A percentile compares a stretch with the other conserved stretches of the same genome.
Evolutionary conservation across 2,888 invertebrate genomes (phyloP).

Genomic region (Acutogordius australiensis): DNA sequence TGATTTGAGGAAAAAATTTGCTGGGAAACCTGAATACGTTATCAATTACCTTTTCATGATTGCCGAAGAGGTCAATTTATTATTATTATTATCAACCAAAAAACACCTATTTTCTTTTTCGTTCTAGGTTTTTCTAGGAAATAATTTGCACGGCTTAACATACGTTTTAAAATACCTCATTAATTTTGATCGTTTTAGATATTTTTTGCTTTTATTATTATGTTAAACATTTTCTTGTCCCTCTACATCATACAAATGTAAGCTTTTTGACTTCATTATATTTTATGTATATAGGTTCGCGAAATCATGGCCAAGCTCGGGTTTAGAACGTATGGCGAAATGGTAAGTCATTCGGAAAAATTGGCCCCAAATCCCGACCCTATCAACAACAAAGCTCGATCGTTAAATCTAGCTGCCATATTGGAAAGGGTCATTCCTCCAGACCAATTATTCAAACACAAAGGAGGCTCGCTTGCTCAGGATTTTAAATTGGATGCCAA

Average conservation of each 20-base stretch:
- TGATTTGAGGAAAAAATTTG: constrained; percentile 65
- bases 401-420: constrained; percentile 46
- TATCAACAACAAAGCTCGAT: constrained; percentile 45
- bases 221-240: too few relatives aligned
- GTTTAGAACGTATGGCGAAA: constrained; percentile 52
- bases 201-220: too few relatives aligned
- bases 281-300: constrained; percentile 46
- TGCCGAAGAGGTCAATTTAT: constrained; percentile 53
- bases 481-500: constrained; percentile 25
- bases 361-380: constrained; percentile 42
- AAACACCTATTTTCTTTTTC: too few relatives aligned
- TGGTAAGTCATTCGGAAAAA: constrained; percentile 65
- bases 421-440: constrained; percentile 24
- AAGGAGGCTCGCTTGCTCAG: constrained; percentile 54
- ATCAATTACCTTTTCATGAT: constrained; percentile 86
- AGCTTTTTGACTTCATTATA: too few relatives aligned
- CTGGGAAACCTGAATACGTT: constrained; percentile 84
- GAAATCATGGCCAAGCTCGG: constrained; percentile 65
- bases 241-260: too few relatives aligned
- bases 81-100: too few relatives aligned
- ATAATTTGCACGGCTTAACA: too few relatives aligned
- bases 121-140: too few relatives aligned
- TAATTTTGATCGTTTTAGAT: too few relatives aligned
- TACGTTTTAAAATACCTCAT: too few relatives aligned
- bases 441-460: constrained; percentile 60